Evolutionary conservation across 2,113 vertebrate genomes (phyloP).

Genomic region (Cebus imitator): DNA sequence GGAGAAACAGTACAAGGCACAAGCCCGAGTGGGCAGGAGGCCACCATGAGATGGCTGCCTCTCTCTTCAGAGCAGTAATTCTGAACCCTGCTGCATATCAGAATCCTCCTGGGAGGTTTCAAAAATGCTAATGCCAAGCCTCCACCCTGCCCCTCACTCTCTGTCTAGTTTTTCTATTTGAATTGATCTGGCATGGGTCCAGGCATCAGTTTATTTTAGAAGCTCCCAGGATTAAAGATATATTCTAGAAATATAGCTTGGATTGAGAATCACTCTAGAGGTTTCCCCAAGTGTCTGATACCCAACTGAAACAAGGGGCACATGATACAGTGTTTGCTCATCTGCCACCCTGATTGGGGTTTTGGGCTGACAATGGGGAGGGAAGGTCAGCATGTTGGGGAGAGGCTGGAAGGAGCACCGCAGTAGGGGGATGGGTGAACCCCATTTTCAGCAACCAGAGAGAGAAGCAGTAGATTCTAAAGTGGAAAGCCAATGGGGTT

Average conservation of each 20-base stretch:
- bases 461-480: not conserved
- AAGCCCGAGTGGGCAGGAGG: fast-evolving
- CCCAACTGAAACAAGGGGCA: not conserved
- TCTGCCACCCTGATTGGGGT: not conserved
- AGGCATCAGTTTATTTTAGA: not conserved
- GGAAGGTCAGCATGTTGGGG: not conserved
- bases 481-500: not conserved
- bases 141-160: not conserved
- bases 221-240: not conserved
- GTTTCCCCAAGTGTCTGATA: not conserved
- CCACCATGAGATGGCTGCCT: too few relatives aligned
- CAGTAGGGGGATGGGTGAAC: fast-evolving
- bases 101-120: not conserved
- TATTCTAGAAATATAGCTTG: not conserved
- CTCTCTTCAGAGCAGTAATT: not conserved
- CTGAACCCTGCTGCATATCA: not conserved
- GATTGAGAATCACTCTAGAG: not conserved
- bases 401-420: too few relatives aligned
- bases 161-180: not conserved
- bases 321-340: fast-evolving
- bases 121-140: not conserved
- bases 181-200: not conserved
- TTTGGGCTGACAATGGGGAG: not conserved
- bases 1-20: not conserved
- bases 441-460: not conserved